Evolutionary conservation across 2,888 invertebrate species (phyloP).

Genomic region (Patella caerulea): DNA sequence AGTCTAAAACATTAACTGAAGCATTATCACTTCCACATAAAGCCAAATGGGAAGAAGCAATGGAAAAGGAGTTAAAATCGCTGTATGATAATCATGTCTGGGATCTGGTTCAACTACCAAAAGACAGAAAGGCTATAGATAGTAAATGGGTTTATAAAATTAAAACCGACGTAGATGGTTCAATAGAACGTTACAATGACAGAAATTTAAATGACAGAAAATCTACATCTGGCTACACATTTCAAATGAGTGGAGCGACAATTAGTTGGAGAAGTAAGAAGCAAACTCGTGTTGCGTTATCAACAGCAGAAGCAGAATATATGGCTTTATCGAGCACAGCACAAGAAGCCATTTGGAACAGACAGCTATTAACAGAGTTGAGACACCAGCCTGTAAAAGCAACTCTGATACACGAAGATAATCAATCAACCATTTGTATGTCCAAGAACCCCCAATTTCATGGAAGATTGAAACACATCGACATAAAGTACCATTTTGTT

Average conservation of each 20-base stretch:
- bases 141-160: conserved; percentile 28
- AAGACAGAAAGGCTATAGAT: conserved; percentile 13
- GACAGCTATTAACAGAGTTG: neutral
- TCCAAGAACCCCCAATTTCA: conserved; percentile 33
- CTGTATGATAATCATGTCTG: conserved; percentile 17
- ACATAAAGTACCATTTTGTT: conserved; percentile 37
- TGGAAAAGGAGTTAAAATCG: conserved; percentile 26
- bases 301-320: conserved; percentile 45
- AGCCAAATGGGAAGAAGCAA: conserved; percentile 23
- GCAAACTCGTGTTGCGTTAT: conserved; percentile 34
- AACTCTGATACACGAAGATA: conserved; percentile 25
- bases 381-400: neutral
- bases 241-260: neutral
- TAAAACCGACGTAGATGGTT: conserved; percentile 36
- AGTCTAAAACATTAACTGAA: too few species aligned
- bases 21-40: too few species aligned
- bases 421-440: conserved; percentile 36
- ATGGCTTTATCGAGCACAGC: conserved; percentile 35
- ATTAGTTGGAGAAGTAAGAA: conserved; percentile 28
- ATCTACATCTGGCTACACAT: neutral
- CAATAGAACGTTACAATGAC: conserved; percentile 38
- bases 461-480: conserved; percentile 42
- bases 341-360: conserved; percentile 28
- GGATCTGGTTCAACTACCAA: conserved; percentile 15
- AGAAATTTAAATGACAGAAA: neutral